Evolutionary conservation across 2,888 invertebrate genomes (phyloP), one percentile per base, ranked within the genome.

Genomic region (Mimas tiliae): DNA sequence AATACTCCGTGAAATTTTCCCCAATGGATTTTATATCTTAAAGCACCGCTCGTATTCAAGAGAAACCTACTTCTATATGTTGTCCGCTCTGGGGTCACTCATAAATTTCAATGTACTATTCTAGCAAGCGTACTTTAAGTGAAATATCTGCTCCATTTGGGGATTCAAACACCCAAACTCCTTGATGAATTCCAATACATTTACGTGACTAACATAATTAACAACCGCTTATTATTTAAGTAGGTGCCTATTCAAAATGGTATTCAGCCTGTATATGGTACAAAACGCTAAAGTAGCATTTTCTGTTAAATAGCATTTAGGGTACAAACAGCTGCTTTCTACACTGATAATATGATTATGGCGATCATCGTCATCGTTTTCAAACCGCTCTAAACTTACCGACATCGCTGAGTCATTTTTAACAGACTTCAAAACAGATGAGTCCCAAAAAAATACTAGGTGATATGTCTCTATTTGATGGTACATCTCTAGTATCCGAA

Each of bases 21-120:
- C 77, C 79, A 79, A 80, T 83, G 81, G 79, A 81, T 82, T 86
- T 86, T 84, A 82, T 85, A 84, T 85, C 82, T 78, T 74, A 79
- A 74, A 81, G 78, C 77, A 79, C 78, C 77, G 78, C 78, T 80
- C 80, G 78, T 80, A 78, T 81, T 80, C 82, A 82, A 77, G 80
- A 81, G 76, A 81, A 82, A 76, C 80, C 79, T 80, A 78, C 83
- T 83, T 79, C 79, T 79, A 80, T 83, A 82, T 77, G 81, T 76
- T 84, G 86, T 83, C 87, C 85, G 85, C 78, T 67, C 66, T 82
- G 84, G 58, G 89, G 86, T 85, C 86, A 85, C 87, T 86, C 87
- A 86, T 90, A 89, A 89, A 90, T 89, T 86, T 87, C 89, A 89
- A 89, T 89, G 84, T 87, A 85, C 85, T 84, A 87, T 87, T 87